A percentile compares a stretch with the other conserved stretches of the same genome.
phyloP scores from a whole-genome alignment of 1,140 invertebrate genomes.

The Drosophila chauvacae region DNA sequence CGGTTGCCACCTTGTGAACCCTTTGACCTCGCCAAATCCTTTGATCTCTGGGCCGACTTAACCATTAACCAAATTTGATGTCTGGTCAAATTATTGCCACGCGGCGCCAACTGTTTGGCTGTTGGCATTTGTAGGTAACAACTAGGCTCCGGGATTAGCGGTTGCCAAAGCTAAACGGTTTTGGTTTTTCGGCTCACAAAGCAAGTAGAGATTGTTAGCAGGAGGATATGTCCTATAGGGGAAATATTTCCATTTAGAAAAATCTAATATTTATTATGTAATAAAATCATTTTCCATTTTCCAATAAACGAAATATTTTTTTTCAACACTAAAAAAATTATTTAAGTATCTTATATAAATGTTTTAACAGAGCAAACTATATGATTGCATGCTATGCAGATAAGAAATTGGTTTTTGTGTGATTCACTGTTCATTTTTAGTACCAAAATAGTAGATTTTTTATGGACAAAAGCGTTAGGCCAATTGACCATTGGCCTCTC shows the following conservation, averaged over 20 bases:
- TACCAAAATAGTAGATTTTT: conserved; percentile 28
- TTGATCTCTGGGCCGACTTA: conserved; percentile 4
- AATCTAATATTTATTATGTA: too few relatives aligned
- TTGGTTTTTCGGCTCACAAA: background rate
- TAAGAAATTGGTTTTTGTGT: background rate
- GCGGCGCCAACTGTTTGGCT: conserved; percentile 4
- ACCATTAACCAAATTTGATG: conserved; percentile 59
- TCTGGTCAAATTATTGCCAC: conserved; percentile 42
- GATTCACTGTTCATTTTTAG: conserved; percentile 1
- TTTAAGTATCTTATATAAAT: background rate
- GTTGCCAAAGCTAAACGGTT: conserved; percentile 1
- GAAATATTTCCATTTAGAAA: background rate
- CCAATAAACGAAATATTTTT: background rate
- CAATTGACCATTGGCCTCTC: conserved; percentile 26
- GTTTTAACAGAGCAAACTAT: background rate
- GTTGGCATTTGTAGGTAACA: conserved; percentile 13
- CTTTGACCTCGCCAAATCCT: background rate
- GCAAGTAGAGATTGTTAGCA: background rate
- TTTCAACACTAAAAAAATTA: background rate
- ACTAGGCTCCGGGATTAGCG: conserved; percentile 27
- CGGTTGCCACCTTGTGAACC: conserved; percentile 15
- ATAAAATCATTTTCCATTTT: too few relatives aligned
- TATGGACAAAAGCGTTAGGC: conserved; percentile 20
- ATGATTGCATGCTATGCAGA: background rate
- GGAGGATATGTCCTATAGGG: background rate